phyloP scores from a whole-genome alignment of 2,888 invertebrate species.

The Synergus gifuensis region DNA sequence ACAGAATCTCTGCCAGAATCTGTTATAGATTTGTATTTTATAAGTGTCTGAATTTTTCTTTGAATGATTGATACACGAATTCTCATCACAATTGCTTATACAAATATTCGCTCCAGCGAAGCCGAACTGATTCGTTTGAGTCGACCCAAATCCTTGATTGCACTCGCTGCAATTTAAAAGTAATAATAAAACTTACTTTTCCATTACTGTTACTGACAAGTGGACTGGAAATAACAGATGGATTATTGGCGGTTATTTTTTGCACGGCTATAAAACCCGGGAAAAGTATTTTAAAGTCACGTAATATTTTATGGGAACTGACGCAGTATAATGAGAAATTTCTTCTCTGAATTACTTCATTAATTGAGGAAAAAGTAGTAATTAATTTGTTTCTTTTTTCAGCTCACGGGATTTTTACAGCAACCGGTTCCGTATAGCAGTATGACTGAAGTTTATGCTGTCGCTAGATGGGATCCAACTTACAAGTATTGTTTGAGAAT shows the following conservation, averaged over 20 bases:
- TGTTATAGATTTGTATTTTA: not conserved
- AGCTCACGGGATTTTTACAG: conserved; percentile 84
- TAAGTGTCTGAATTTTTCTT: not conserved
- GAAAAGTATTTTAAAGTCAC: not conserved
- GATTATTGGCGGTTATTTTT: conserved; percentile 20
- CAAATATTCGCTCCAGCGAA: conserved; percentile 44
- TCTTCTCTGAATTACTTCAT: not conserved
- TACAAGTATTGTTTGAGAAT: conserved; percentile 89
- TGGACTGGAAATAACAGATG: conserved; percentile 15
- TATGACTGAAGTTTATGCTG: conserved; percentile 88
- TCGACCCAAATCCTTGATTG: conserved; percentile 52
- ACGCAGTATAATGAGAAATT: not conserved
- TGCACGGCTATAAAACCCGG: not conserved
- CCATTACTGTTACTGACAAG: conserved; percentile 3
- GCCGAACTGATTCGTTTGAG: conserved; percentile 52
- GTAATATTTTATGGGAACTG: not conserved
- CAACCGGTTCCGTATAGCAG: conserved; percentile 84
- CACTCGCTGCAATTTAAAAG: conserved; percentile 34
- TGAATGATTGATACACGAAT: not conserved
- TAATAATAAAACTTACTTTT: conserved; percentile 35
- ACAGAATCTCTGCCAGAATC: too few relatives aligned
- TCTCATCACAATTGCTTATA: conserved; percentile 15
- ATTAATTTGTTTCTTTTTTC: conserved; percentile 68
- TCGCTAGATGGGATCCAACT: conserved; percentile 88
- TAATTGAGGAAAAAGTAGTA: not conserved